Base-by-base conservation (phyloP, 2,888 invertebrate species). In the Artemia sinica region DNA sequence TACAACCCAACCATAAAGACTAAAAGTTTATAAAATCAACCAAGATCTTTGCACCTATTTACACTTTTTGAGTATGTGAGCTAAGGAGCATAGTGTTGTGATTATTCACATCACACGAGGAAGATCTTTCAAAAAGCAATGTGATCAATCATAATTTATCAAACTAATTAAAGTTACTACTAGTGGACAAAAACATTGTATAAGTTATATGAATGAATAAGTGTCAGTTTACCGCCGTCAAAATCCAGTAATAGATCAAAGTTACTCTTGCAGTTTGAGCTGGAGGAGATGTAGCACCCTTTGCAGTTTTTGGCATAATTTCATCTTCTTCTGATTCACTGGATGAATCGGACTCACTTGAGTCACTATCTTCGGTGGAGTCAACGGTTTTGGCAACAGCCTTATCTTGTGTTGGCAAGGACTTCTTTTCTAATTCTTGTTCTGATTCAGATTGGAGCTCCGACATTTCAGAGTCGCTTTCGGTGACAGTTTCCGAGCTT, bases 191-290 rank as follows among this genome's bases (percentile, higher is more conserved):
- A 41, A 41, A 41, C 5, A 41, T 1, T 41, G 1, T 41, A 41
- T 2, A 41, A 41, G 41, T 41, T 41, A 5, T 41, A 41, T 41
- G 41, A 68, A 68, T 14, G 9, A 13, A 14, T 12, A 66, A 65
- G 63, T 48, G 18, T 49, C 49, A 48, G 75, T 75, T 85, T 84
- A 81, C 83, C 80, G 74, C 84, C 83, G 76, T 88, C 89, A 72
- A 94, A 80, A 76, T 92, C 92, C 58, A 94, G 77, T 11, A 94
- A 80, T 14, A 93, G 79, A 78, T 93, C 92, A 72, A 91, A 78
- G 78, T 90, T 90, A 8, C 86, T 82, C 74, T 82, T 83, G 76
- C 72, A 80, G 76, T 69, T 50, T 72, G 70, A 12, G 66, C 11
- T 63, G 52, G 67, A 58, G 72, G 73, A 66, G 73, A 74, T 14